A percentile compares a stretch with the other conserved stretches of the same genome.
Conservation (phyloP, 2,797 vertebrate genomes). For the Bovichtus variegatus region DNA sequence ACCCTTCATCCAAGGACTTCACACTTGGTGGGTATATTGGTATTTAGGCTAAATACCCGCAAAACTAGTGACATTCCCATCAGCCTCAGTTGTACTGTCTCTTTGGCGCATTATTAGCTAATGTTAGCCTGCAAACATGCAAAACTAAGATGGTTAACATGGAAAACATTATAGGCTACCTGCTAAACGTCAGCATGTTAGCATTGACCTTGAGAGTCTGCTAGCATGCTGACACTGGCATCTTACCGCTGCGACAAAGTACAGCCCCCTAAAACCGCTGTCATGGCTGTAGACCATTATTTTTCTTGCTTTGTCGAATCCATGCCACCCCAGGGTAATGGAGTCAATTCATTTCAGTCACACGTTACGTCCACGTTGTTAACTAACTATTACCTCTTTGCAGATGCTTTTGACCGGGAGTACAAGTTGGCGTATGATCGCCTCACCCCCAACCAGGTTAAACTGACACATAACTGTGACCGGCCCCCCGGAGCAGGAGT, state of each 20-base stretch:
- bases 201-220: background rate
- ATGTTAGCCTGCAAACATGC: background rate
- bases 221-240: background rate
- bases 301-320: background rate
- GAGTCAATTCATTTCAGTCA: background rate
- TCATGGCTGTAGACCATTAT: background rate
- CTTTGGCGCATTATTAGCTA: background rate
- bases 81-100: background rate
- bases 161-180: background rate
- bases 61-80: background rate
- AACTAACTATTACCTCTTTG: conserved; percentile 27
- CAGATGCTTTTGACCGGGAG: conserved; percentile 98
- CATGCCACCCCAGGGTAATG: background rate
- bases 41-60: background rate
- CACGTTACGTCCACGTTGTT: background rate
- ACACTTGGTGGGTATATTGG: too few species aligned
- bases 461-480: conserved; percentile 97
- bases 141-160: background rate
- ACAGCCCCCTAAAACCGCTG: background rate
- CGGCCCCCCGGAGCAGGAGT: conserved; percentile 95
- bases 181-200: background rate
- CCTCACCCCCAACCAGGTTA: conserved; percentile 93
- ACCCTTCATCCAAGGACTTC: too few species aligned
- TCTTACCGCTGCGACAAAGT: background rate
- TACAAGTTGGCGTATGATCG: conserved; percentile 98